Evolutionary conservation across 2,113 vertebrate genomes (phyloP).

Genomic region (Gavialis gangeticus): DNA sequence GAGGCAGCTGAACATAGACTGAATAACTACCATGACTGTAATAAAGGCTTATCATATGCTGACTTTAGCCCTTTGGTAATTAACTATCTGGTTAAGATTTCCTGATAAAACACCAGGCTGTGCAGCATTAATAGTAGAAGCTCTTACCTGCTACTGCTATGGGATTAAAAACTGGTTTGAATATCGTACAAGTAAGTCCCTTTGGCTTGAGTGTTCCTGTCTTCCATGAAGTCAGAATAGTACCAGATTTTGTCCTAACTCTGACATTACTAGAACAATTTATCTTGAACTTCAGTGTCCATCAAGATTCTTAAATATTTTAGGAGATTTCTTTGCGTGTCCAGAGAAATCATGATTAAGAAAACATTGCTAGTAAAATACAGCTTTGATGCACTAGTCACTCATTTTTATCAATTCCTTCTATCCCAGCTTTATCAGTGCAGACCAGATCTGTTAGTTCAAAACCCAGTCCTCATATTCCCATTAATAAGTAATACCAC

Average conservation of each 20-base stretch:
- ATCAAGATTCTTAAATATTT: slow-evolving; percentile 45
- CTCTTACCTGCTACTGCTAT: slow-evolving; percentile 20
- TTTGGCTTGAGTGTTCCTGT: slow-evolving; percentile 33
- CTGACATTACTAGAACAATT: slow-evolving; percentile 21
- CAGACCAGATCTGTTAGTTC: background rate
- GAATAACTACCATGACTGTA: slow-evolving; percentile 54
- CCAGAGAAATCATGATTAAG: background rate
- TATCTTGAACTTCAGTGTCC: slow-evolving; percentile 40
- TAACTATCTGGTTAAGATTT: slow-evolving; percentile 64
- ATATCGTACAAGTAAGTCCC: slow-evolving; percentile 38
- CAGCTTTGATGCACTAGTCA: background rate
- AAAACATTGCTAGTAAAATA: background rate
- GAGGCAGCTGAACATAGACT: slow-evolving; percentile 49
- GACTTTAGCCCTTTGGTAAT: slow-evolving; percentile 74
- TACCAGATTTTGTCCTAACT: background rate
- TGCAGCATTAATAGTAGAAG: slow-evolving; percentile 34
- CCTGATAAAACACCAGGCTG: slow-evolving; percentile 52
- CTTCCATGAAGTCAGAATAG: slow-evolving; percentile 31
- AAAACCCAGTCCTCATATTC: background rate
- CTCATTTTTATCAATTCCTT: background rate
- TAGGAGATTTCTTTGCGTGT: slow-evolving; percentile 13
- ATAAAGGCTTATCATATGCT: slow-evolving; percentile 60
- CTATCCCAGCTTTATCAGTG: background rate
- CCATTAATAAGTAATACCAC: background rate
- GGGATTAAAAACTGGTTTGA: slow-evolving; percentile 32